Evolutionary conservation across 2,113 vertebrate genomes (phyloP).

Genomic region (Chaetura pelagica): DNA sequence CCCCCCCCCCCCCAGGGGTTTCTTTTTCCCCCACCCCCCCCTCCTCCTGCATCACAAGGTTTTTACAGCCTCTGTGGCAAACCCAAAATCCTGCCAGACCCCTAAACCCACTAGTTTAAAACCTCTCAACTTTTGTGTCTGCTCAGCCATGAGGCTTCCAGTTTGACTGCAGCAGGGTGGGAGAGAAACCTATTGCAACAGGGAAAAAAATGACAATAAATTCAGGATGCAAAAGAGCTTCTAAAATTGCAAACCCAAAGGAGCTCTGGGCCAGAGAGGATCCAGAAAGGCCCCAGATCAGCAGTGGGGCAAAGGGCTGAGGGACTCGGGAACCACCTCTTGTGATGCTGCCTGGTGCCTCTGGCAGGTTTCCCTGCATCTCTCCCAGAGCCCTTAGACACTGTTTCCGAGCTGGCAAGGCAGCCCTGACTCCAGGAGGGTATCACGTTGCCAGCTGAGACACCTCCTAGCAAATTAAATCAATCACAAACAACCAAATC

Average conservation of each 20-base stretch:
- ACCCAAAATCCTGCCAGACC: background rate
- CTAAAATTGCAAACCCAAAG: background rate
- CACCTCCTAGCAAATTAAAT: constrained; percentile 25
- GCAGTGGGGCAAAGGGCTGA: background rate
- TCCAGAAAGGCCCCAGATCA: background rate
- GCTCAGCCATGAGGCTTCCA: background rate
- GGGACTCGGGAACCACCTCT: background rate
- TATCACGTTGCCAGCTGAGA: background rate
- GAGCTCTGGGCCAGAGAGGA: background rate
- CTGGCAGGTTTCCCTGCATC: background rate
- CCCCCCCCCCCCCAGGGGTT: no score
- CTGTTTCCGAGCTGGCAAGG: fast-evolving
- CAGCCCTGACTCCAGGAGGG: background rate
- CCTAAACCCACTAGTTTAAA: background rate
- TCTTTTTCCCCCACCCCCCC: no score
- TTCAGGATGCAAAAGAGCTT: background rate
- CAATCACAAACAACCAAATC: constrained; percentile 36
- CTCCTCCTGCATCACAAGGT: background rate
- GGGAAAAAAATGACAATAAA: background rate
- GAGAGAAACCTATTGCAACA: background rate
- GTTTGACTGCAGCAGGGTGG: background rate
- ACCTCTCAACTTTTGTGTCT: background rate
- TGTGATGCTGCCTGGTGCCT: fast-evolving
- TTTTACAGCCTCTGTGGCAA: background rate
- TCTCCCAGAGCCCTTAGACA: background rate